Base-by-base conservation (phyloP, 53 echinoderm and acorn worm species). In the Patiria pectinifera region DNA sequence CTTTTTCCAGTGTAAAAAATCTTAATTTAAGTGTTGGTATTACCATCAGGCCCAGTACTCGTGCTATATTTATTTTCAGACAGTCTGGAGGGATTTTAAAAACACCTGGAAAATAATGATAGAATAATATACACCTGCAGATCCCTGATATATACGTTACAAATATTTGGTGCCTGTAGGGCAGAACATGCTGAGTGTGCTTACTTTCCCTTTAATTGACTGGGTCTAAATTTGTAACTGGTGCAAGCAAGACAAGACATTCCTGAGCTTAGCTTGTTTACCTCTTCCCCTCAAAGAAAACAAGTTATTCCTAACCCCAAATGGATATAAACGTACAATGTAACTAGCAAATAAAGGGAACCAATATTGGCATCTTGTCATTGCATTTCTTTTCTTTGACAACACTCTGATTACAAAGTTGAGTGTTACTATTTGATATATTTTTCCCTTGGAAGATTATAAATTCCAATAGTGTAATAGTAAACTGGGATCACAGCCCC, bases 101-200 rank as follows among this genome's bases (percentile, higher is more conserved):
- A 81, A 13, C 81, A 48, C 48, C 81, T 81, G 81, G 49, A 48
- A 81, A 81, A 35, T 48, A 35, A 35, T 35, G 81, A 81, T 48
- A 81, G 49, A 81, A 81, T 81, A 81, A 81, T 19, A 81, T 81
- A 45, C 81, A 48, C 81, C 81, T 48, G 15, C 49, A 81, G 81
- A 15, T 14, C 49, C 19, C 21, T 81, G 35, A 35, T 15, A 81
- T 81, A 81, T 48, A 81, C 21, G 15, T 81, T 9, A 81, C 35
- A 81, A 26, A 74, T 7, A 74, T 11, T 24, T 7, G 16, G 24
- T 74, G n/a, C 21, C 74, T 74, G 13, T 12, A 24, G 24, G 60
- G 60, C 60, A 60, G 35, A 35, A 1, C 35, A 35, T 35, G 35
- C 35, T 0, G 35, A 60, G 2, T 60, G 60, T 60, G 60, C 60